Evolutionary conservation across 2,113 vertebrate genomes (phyloP).

Genomic region (Propithecus coquereli): DNA sequence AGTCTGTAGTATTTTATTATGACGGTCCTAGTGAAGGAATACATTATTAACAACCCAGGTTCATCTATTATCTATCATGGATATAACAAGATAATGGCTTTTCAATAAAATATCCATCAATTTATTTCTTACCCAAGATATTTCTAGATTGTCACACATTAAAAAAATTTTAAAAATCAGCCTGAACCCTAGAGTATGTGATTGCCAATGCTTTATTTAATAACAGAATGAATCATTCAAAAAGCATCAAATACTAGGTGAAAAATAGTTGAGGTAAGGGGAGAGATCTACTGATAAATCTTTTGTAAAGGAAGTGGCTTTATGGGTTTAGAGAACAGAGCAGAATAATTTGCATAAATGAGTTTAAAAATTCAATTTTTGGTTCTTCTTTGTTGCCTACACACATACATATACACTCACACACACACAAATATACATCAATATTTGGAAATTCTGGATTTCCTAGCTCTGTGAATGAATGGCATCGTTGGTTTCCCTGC

Average conservation of each 20-base stretch:
- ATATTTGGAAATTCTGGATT: not conserved
- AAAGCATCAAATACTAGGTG: not conserved
- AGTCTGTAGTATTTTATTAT: not conserved
- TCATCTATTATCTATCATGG: not conserved
- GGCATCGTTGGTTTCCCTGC: not conserved
- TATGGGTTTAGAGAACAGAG: not conserved
- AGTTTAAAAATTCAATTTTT: not conserved
- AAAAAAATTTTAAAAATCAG: not conserved
- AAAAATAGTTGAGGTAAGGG: not conserved
- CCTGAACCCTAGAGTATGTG: not conserved
- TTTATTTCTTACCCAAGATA: not conserved
- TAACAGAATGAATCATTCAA: not conserved
- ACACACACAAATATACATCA: not conserved
- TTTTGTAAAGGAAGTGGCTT: not conserved
- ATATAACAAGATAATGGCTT: not conserved
- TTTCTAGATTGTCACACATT: not conserved
- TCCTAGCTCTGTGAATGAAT: not conserved
- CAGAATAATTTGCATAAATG: not conserved
- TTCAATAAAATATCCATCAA: not conserved
- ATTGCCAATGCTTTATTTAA: not conserved
- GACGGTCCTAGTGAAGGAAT: not conserved
- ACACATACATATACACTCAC: not conserved
- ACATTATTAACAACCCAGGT: not conserved
- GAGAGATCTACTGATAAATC: not conserved
- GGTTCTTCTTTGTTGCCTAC: not conserved